phyloP scores from a whole-genome alignment of 2,888 invertebrate species.

The Venusia cambrica region DNA sequence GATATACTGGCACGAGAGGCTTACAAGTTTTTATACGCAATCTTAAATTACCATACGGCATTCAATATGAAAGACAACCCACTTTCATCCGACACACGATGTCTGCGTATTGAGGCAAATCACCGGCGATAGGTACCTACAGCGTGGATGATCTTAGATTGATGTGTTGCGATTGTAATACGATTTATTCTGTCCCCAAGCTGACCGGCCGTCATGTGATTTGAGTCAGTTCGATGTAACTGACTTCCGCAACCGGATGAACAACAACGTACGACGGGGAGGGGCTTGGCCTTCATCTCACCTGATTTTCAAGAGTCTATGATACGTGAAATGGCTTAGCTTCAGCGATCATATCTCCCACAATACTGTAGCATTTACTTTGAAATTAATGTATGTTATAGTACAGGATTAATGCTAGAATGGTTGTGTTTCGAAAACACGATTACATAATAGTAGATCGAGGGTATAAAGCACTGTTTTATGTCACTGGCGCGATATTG shows the following conservation, averaged over 20 bases:
- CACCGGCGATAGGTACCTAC: slow-evolving; percentile 32
- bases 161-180: slow-evolving; percentile 27
- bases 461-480: too few species aligned
- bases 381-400: too few species aligned
- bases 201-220: slow-evolving; percentile 18
- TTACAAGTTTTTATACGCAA: slow-evolving; percentile 19
- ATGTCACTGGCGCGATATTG: too few species aligned
- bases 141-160: slow-evolving; percentile 38
- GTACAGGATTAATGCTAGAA: too few species aligned
- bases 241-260: too few species aligned
- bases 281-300: too few species aligned
- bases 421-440: too few species aligned
- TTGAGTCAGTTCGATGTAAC: slow-evolving; percentile 25
- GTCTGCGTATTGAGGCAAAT: slow-evolving; percentile 41
- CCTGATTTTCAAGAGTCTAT: slow-evolving; percentile 7
- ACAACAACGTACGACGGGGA: too few species aligned
- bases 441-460: too few species aligned
- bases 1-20: slow-evolving; percentile 5
- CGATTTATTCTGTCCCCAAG: slow-evolving; percentile 1
- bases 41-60: slow-evolving; percentile 24
- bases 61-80: slow-evolving; percentile 37
- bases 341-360: too few species aligned
- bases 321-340: too few species aligned
- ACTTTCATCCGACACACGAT: slow-evolving; percentile 41
- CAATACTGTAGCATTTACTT: too few species aligned